Evolutionary conservation across 2,797 vertebrate genomes (phyloP), one percentile per base, ranked within the genome.

Genomic region (Mus caroli): DNA sequence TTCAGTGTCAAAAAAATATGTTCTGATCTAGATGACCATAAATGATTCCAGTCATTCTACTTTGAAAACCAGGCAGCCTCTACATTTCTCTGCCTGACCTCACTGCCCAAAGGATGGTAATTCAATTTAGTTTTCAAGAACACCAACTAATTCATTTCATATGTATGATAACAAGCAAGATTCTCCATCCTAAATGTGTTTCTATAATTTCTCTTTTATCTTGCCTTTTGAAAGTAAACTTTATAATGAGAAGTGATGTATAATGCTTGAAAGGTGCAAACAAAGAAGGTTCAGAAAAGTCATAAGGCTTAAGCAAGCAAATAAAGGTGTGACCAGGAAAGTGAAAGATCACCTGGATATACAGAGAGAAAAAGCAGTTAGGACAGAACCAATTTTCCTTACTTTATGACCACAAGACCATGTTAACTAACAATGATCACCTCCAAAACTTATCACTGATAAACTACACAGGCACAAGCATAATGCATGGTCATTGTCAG

Each of bases 41-140:
- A 93, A 83, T 69, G 89, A 95, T n/a, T 88, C 58, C 79, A 89
- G 77, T 83, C 92, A 94, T 83, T 31, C 91, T 85, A n/a, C 79
- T 71, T 77, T 86, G 67, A 96, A 52, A 94, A 64, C 2, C 69
- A 0, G 0, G 31, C 37, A 93, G 77, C 77, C 34, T 93, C 77
- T 94, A 56, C 3, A 90, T 87, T 95, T 93, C 28, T 22, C 60
- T 64, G 37, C 88, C 93, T 95, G 88, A 95, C 54, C 91, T 92
- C 40, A 67, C n/a, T 58, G 28, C 79, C 80, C 77, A 28, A 96
- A 95, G 90, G 60, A 88, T 67, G 64, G 95, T 46, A 96, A 91
- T 93, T 96, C 95, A 92, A 89, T 90, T 95, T 26, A 46, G 1
- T 96, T 95, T 95, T 83, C 86, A 92, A 78, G 14, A 11, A 12